phyloP scores from a whole-genome alignment of 2,797 vertebrate species.

The Neomorphus geoffroyi region DNA sequence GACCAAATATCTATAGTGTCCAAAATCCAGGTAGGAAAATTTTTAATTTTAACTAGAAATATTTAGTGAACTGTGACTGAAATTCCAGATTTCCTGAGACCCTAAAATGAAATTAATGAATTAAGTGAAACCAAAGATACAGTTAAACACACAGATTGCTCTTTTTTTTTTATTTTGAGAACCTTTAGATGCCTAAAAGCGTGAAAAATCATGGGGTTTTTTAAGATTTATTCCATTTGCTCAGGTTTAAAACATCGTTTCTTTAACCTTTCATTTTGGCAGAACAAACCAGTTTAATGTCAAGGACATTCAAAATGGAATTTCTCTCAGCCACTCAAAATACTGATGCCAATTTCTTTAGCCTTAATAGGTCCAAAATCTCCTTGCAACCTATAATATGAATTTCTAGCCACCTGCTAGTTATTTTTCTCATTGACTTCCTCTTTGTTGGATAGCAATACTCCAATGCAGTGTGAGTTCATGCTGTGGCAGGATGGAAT shows the following conservation, averaged over 20 bases:
- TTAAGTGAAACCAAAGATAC: background rate
- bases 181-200: background rate
- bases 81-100: background rate
- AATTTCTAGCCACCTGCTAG: background rate
- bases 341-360: background rate
- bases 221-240: background rate
- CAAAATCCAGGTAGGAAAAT: background rate
- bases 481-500: background rate
- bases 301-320: background rate
- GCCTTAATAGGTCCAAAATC: background rate
- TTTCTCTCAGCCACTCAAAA: background rate
- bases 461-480: background rate
- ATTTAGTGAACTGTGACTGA: background rate
- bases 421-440: background rate
- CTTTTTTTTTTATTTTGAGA: background rate
- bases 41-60: background rate
- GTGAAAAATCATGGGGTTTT: background rate
- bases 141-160: background rate
- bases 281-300: background rate
- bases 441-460: background rate
- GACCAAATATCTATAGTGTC: background rate
- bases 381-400: background rate
- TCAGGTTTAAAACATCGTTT: background rate
- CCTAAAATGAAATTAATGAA: background rate
- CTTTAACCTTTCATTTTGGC: background rate